Base-by-base conservation (phyloP, 2,113 vertebrate species). In the Nothoprocta pentlandii region DNA sequence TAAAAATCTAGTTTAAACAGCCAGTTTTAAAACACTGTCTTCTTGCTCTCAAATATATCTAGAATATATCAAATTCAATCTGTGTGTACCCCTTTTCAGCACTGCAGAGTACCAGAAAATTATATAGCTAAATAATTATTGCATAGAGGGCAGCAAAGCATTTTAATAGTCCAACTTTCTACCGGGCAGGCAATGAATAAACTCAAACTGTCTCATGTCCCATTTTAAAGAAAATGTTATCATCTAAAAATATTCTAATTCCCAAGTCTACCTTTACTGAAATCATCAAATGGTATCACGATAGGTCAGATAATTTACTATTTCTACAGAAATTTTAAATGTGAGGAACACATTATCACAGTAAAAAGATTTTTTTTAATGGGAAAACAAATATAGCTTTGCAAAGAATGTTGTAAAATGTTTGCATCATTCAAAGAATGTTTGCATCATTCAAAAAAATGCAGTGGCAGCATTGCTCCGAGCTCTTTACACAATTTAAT, bases 101-200 rank as follows among this genome's bases (percentile, higher is more conserved):
- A 77, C 75, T 78, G 26, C 47, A 66, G 84, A 86, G 61, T 4
- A 80, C 7, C n/a, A 63, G 14, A 46, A 12, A 59, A 16, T 32
- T 70, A 28, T 3, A 41, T 28, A 32, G 19, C 20, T 47, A 81
- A 89, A 68, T 7, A 71, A 20, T 42, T 19, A 34, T n/a, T 41
- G 12, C 8, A 22, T 46, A 82, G 70, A 80, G 49, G 76, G 71
- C 79, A 88, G 68, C 61, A 85, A 86, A 87, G 22, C 44, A 47
- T 68, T 67, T 59, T 14, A 7, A 32, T 36, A 56, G 69, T 61
- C 26, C 7, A 25, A 4, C 4, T 8, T 85, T 26, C 32, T 26
- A 28, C 2, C 34, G 12, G 34, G 34, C 44, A 14, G 25, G 12
- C 53, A 76, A n/a, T 4, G 9, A 14, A 36, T 5, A 0, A 0